phyloP scores from a whole-genome alignment of 2,888 invertebrate genomes.

The Erebia aethiops region DNA sequence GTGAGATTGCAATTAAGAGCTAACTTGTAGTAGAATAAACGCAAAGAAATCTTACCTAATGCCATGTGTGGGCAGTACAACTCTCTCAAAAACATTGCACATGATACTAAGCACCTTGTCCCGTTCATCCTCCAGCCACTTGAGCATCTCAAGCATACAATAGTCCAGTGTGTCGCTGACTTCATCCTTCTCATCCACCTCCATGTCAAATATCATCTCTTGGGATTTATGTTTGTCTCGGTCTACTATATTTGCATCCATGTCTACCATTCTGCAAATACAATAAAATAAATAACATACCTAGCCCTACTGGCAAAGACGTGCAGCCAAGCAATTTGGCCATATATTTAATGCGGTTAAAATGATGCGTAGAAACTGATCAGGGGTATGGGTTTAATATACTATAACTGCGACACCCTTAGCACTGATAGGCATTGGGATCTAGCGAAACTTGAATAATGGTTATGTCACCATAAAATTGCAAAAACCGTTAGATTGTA shows the following conservation, averaged over 20 bases:
- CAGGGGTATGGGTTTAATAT: too few relatives aligned
- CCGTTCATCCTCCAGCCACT: slow-evolving; percentile 85
- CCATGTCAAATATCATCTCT: slow-evolving; percentile 83
- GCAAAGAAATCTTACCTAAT: slow-evolving; percentile 69
- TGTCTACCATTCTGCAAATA: slow-evolving; percentile 84
- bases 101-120: slow-evolving; percentile 84
- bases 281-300: not conserved
- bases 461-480: too few relatives aligned
- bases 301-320: too few relatives aligned
- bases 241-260: slow-evolving; percentile 88
- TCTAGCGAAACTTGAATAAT: too few relatives aligned
- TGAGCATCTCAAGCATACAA: slow-evolving; percentile 88
- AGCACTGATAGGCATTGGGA: too few relatives aligned
- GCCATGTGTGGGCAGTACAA: slow-evolving; percentile 92
- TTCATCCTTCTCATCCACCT: slow-evolving; percentile 76
- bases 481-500: too few relatives aligned
- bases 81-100: slow-evolving; percentile 89
- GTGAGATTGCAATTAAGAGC: too few relatives aligned
- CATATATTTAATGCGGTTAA: too few relatives aligned
- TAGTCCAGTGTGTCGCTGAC: slow-evolving; percentile 85
- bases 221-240: slow-evolving; percentile 65
- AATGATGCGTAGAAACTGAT: too few relatives aligned
- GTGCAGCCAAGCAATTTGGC: too few relatives aligned
- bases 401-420: too few relatives aligned
- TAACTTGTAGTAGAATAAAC: not conserved